Conservation (phyloP, 2,888 invertebrate genomes). For the Apantesis nais region DNA sequence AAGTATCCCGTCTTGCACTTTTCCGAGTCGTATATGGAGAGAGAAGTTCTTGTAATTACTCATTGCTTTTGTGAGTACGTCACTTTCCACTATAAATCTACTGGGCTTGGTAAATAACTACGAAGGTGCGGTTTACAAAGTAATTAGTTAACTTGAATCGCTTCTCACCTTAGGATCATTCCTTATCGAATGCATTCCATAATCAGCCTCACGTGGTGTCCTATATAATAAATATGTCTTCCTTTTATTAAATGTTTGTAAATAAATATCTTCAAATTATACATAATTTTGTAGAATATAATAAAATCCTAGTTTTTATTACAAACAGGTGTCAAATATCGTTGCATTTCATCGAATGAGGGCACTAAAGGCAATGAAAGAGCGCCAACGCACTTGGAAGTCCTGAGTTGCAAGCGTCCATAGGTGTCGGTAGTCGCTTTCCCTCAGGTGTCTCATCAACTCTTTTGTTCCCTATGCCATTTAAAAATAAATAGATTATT, state of each 20-base stretch:
- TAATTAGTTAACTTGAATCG: not conserved
- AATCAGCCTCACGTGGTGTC: not conserved
- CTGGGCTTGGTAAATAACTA: not conserved
- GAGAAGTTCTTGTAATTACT: conserved; percentile 5
- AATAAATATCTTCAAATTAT: too few species aligned
- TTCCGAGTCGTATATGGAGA: conserved; percentile 2
- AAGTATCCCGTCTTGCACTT: not conserved
- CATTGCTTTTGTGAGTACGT: not conserved
- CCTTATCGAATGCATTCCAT: not conserved
- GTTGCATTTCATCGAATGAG: too few species aligned
- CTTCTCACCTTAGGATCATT: not conserved
- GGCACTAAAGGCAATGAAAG: too few species aligned
- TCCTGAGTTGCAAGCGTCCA: too few species aligned
- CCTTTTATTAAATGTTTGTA: too few species aligned
- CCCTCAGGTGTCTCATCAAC: too few species aligned
- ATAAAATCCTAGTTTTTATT: not conserved
- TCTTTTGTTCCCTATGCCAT: too few species aligned
- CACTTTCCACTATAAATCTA: conserved; percentile 7
- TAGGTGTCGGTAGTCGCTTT: too few species aligned
- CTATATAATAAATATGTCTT: not conserved
- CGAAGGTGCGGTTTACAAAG: not conserved
- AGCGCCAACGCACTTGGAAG: too few species aligned
- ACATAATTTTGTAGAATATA: not conserved
- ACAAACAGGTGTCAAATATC: too few species aligned
- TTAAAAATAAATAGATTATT: too few species aligned